Percentiles rank a stretch among this genome's conserved stretches.
These are phyloP conservation scores for Mobula hypostoma DNA, from an alignment of 2,113 vertebrate species.

Conservation along the genomic window DNA sequence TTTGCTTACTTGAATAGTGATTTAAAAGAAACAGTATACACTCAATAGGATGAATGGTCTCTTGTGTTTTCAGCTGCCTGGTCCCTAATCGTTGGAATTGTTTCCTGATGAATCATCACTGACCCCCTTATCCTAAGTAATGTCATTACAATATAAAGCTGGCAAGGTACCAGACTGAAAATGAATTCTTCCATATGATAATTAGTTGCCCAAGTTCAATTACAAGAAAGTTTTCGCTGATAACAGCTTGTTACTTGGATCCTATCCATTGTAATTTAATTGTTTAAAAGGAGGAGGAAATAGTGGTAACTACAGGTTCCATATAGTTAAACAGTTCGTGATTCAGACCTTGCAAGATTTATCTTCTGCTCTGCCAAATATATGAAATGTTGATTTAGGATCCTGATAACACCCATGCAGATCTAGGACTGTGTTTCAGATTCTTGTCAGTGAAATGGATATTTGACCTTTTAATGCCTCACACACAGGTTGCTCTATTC, in stretches of 20 bases:
- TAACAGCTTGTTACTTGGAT: neutral
- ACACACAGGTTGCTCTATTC: neutral
- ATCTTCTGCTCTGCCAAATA: neutral
- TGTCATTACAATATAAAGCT: neutral
- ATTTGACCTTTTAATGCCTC: neutral
- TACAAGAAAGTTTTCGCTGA: neutral
- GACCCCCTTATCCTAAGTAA: too few species aligned
- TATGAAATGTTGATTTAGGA: neutral
- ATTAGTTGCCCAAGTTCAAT: neutral
- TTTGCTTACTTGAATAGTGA: neutral
- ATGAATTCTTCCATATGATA: neutral
- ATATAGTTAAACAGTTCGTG: neutral
- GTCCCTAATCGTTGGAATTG: neutral
- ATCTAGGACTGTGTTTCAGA: neutral
- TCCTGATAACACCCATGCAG: neutral
- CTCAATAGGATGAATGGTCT: neutral
- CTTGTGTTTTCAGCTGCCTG: neutral
- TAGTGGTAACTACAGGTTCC: neutral
- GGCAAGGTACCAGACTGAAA: neutral
- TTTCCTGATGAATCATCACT: neutral
- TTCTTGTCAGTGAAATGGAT: neutral
- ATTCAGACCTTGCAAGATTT: neutral
- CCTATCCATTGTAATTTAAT: neutral
- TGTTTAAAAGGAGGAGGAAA: neutral
- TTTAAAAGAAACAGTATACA: neutral